Conservation (phyloP, 2,113 vertebrate species). For the Lethenteron camtschaticum region DNA sequence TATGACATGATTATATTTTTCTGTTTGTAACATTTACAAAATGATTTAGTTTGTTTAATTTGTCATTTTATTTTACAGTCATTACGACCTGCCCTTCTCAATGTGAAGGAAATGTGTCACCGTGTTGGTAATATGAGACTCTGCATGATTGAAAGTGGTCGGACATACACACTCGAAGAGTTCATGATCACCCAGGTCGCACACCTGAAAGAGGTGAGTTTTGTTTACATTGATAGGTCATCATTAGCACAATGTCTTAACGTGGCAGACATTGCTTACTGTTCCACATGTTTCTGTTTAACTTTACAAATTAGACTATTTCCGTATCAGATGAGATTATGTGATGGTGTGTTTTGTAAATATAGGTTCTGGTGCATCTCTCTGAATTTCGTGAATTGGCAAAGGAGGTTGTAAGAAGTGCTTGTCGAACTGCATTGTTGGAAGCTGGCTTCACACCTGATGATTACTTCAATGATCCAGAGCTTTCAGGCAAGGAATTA, state of each 20-base stretch:
- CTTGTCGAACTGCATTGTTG: constrained; percentile 24
- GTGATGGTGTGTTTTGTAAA: constrained; percentile 7
- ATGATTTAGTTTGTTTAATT: constrained; percentile 9
- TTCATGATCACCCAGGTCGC: constrained; percentile 26
- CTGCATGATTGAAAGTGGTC: constrained; percentile 27
- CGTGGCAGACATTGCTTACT: not conserved
- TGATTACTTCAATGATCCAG: constrained; percentile 11
- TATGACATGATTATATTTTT: not conserved
- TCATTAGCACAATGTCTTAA: not conserved
- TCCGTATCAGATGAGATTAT: too few relatives aligned
- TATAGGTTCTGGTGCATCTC: constrained; percentile 27
- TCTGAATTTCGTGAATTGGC: constrained; percentile 32
- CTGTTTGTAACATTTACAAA: not conserved
- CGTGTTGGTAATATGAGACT: constrained; percentile 29
- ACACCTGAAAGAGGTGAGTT: constrained; percentile 30
- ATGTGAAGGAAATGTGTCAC: constrained; percentile 41
- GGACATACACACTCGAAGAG: constrained; percentile 32
- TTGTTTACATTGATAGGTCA: not conserved
- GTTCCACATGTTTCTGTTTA: not conserved
- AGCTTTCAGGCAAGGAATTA: constrained; percentile 13
- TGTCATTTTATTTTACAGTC: constrained; percentile 16
- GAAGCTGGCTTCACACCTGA: constrained; percentile 21
- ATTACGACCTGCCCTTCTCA: constrained; percentile 35
- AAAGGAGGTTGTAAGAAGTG: constrained; percentile 31
- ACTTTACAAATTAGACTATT: not conserved